A percentile compares a stretch with the other conserved stretches of the same genome.
Conservation (phyloP, 2,888 invertebrate genomes). For the Agonopterix alstromeriana region DNA sequence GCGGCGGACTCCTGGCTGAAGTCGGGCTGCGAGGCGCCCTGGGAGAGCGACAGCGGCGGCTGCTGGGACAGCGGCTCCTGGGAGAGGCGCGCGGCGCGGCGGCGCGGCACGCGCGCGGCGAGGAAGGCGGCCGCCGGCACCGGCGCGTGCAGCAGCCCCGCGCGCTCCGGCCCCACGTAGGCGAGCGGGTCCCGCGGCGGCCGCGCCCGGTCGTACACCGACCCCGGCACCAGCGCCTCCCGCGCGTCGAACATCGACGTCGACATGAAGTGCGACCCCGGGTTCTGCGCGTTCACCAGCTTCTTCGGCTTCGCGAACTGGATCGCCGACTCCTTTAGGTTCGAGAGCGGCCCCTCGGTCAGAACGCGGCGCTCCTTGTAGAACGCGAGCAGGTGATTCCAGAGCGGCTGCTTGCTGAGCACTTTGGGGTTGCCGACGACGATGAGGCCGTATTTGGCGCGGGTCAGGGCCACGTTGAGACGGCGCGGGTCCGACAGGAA, state of each 20-base stretch:
- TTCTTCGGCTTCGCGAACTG: constrained; percentile 98
- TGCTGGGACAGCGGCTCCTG: constrained; percentile 87
- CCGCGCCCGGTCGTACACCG: constrained; percentile 91
- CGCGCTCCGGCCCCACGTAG: constrained; percentile 92
- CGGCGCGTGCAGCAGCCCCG: constrained; percentile 87
- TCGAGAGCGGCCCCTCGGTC: constrained; percentile 98
- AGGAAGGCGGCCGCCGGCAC: constrained; percentile 94
- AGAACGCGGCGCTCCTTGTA: constrained; percentile 98
- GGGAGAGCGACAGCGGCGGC: constrained; percentile 82
- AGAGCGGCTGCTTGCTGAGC: constrained; percentile 97
- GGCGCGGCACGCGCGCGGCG: constrained; percentile 81
- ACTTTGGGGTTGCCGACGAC: constrained; percentile 99
- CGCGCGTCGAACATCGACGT: constrained; percentile 98
- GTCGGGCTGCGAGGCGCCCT: constrained; percentile 84
- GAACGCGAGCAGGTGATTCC: constrained; percentile 98
- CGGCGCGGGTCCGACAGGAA: constrained; percentile 98
- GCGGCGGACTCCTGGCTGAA: constrained; percentile 89
- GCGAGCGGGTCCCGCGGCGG: constrained; percentile 93
- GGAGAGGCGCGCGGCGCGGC: constrained; percentile 67
- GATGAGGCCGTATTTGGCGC: constrained; percentile 98
- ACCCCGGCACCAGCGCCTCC: constrained; percentile 95
- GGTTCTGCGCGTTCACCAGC: constrained; percentile 94
- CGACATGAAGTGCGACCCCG: constrained; percentile 98
- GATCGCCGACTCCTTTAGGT: constrained; percentile 96
- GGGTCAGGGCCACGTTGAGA: constrained; percentile 97